These are phyloP conservation scores for Gobionotothen gibberifrons DNA, from an alignment of 2,797 vertebrate species.

Conservation along the genomic window DNA sequence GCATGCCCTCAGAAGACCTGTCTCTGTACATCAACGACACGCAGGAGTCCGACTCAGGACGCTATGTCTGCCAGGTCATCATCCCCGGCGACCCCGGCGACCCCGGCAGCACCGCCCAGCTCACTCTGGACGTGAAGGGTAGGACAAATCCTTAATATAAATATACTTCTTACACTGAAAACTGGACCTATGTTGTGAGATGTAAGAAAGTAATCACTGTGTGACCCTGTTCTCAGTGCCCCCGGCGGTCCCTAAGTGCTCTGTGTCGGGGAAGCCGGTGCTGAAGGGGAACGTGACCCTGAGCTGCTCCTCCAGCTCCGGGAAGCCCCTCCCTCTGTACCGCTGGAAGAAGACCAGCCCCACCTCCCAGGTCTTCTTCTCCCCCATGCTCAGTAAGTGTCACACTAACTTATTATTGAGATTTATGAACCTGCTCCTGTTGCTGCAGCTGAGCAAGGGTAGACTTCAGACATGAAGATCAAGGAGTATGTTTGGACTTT, in stretches of 20 bases:
- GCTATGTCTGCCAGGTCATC: constrained; percentile 86
- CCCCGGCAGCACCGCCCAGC: background rate
- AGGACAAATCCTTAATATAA: background rate
- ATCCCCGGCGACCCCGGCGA: background rate
- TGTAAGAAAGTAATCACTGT: background rate
- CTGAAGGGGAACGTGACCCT: constrained; percentile 87
- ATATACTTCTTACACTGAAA: background rate
- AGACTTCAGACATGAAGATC: background rate
- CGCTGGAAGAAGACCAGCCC: constrained; percentile 85
- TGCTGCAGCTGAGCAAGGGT: background rate
- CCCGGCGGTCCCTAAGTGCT: constrained; percentile 84
- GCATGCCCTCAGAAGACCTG: constrained; percentile 78
- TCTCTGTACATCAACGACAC: constrained; percentile 88
- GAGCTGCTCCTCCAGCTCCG: constrained; percentile 83
- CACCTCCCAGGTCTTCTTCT: constrained; percentile 76
- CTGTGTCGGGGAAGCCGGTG: constrained; percentile 77
- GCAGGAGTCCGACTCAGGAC: constrained; percentile 86
- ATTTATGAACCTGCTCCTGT: background rate
- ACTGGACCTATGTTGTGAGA: background rate
- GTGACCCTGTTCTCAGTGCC: constrained; percentile 80
- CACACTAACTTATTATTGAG: background rate
- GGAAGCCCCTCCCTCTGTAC: constrained; percentile 86
- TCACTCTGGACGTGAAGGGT: constrained; percentile 82
- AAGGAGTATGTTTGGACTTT: too few species aligned
- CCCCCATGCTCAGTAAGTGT: constrained; percentile 83